phyloP scores from a whole-genome alignment of 2,113 vertebrate species.

The Tragulus kanchil region DNA sequence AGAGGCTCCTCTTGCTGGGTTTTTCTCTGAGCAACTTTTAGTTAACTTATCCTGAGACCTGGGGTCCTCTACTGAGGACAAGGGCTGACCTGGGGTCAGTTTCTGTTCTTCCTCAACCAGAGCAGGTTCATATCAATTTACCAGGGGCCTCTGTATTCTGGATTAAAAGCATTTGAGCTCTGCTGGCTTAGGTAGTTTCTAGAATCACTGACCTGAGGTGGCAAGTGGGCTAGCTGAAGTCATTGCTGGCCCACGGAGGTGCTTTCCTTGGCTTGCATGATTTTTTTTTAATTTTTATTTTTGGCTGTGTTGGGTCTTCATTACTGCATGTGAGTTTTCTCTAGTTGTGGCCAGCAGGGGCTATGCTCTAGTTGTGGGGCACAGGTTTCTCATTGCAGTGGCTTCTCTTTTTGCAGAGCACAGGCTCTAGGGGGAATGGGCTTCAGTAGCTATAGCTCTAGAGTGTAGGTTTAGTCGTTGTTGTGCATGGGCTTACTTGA shows the following conservation, averaged over 20 bases:
- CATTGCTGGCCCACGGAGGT: neutral
- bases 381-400: fast-evolving
- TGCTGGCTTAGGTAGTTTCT: neutral
- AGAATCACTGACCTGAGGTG: neutral
- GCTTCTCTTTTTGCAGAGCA: neutral
- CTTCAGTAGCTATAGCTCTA: neutral
- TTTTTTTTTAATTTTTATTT: neutral
- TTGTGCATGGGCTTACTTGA: neutral
- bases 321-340: no score
- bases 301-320: neutral
- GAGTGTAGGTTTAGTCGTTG: neutral
- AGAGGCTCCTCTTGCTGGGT: neutral
- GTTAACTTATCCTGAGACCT: neutral
- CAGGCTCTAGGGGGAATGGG: neutral
- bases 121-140: neutral
- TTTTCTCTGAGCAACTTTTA: neutral
- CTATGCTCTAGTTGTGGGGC: fast-evolving
- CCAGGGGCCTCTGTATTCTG: neutral
- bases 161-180: neutral
- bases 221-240: neutral
- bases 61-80: neutral
- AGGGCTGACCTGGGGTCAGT: neutral
- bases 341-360: no score
- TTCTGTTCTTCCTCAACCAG: neutral
- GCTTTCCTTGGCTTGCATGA: neutral